These are phyloP conservation scores for Allolobophora icterica DNA, from an alignment of 2,888 invertebrate species.

Conservation along the genomic window DNA sequence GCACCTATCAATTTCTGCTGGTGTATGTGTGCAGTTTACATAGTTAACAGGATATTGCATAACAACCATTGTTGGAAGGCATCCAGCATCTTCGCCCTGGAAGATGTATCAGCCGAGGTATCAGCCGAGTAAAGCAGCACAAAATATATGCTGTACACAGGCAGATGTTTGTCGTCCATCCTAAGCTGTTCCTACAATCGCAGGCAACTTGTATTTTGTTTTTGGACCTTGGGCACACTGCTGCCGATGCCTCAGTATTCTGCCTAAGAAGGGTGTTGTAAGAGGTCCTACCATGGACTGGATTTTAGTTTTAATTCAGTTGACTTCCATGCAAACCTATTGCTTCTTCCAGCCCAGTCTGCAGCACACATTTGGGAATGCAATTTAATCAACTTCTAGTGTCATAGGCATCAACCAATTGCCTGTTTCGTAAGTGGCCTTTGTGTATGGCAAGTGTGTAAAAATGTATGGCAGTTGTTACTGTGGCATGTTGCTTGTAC, in stretches of 20 bases:
- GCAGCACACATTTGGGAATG: not conserved
- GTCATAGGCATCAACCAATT: not conserved
- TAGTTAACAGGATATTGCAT: too few relatives aligned
- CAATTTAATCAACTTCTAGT: not conserved
- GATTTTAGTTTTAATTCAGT: not conserved
- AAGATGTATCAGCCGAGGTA: too few relatives aligned
- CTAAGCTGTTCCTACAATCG: not conserved
- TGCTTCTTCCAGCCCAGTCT: not conserved
- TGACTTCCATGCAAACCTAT: not conserved
- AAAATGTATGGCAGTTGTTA: constrained; percentile 14
- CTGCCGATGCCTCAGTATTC: not conserved
- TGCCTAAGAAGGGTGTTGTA: not conserved
- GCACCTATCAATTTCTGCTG: too few relatives aligned
- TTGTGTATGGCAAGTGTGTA: not conserved
- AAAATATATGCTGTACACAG: too few relatives aligned
- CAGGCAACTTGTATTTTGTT: not conserved
- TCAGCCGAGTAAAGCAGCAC: too few relatives aligned
- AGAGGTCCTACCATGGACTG: not conserved
- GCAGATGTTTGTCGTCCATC: not conserved
- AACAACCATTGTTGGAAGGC: too few relatives aligned
- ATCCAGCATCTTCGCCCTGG: too few relatives aligned
- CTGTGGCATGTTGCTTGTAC: not conserved
- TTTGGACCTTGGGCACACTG: not conserved
- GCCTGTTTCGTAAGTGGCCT: not conserved
- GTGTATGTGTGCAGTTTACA: too few relatives aligned